Evolutionary conservation across 2,113 vertebrate genomes (phyloP).

Genomic region (Fukomys damarensis): DNA sequence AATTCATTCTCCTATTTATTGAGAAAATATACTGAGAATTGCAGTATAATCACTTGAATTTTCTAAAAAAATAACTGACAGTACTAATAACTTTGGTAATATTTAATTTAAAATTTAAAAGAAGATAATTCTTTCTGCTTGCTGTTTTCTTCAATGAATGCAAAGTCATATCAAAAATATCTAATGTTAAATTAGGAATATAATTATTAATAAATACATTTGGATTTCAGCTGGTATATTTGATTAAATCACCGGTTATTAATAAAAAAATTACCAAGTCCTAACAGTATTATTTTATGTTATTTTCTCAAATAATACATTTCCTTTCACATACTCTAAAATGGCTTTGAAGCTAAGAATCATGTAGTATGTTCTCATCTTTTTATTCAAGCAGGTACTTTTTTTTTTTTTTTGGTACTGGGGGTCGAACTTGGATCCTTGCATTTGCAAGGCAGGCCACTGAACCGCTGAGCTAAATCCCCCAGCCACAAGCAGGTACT

Average conservation of each 20-base stretch:
- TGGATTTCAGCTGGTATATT: neutral
- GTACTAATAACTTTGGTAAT: neutral
- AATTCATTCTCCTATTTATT: neutral
- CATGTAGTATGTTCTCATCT: neutral
- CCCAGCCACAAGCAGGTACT: neutral
- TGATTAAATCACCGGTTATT: slow-evolving; percentile 27
- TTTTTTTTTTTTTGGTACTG: no score
- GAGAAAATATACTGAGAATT: neutral
- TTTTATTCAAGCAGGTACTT: neutral
- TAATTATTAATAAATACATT: neutral
- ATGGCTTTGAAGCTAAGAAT: neutral
- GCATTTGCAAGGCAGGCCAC: no score
- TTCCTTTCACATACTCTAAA: neutral
- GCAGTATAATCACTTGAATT: neutral
- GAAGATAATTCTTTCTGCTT: neutral
- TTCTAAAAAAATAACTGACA: neutral
- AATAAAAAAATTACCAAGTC: neutral
- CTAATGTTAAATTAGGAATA: slow-evolving; percentile 47
- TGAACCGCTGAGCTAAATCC: no score
- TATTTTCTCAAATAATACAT: neutral
- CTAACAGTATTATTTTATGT: neutral
- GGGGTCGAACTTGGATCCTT: no score
- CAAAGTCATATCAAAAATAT: neutral
- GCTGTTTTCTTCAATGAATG: neutral
- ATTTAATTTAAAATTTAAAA: slow-evolving; percentile 48